phyloP scores from a whole-genome alignment of 1,140 invertebrate species.

The Lanistes nyassanus region DNA sequence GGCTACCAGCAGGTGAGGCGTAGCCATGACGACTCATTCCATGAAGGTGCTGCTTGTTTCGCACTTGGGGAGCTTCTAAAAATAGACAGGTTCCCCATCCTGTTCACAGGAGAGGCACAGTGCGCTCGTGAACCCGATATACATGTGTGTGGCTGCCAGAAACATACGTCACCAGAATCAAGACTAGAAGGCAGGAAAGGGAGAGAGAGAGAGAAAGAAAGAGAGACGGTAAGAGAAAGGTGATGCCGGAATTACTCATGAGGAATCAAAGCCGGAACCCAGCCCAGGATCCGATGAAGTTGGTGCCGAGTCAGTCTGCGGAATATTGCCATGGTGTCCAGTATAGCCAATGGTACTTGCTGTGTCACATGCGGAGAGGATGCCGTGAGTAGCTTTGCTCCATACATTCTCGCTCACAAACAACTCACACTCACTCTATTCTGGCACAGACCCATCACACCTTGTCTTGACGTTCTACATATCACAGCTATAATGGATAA shows the following conservation, averaged over 20 bases:
- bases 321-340: background rate
- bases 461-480: too few species aligned
- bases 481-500: too few species aligned
- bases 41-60: background rate
- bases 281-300: too few species aligned
- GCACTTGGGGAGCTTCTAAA: background rate
- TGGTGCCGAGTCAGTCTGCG: too few species aligned
- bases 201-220: background rate
- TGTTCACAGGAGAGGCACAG: background rate
- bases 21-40: background rate
- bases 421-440: too few species aligned
- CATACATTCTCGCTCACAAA: too few species aligned
- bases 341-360: background rate
- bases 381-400: background rate
- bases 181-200: background rate
- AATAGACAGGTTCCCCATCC: background rate
- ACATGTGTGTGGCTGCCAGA: background rate
- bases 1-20: background rate
- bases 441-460: too few species aligned
- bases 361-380: background rate
- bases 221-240: background rate
- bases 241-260: background rate
- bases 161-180: background rate
- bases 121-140: background rate
- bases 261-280: too few species aligned